Evolutionary conservation across 2,888 invertebrate species (phyloP).

Genomic region (Chouioia cunea): DNA sequence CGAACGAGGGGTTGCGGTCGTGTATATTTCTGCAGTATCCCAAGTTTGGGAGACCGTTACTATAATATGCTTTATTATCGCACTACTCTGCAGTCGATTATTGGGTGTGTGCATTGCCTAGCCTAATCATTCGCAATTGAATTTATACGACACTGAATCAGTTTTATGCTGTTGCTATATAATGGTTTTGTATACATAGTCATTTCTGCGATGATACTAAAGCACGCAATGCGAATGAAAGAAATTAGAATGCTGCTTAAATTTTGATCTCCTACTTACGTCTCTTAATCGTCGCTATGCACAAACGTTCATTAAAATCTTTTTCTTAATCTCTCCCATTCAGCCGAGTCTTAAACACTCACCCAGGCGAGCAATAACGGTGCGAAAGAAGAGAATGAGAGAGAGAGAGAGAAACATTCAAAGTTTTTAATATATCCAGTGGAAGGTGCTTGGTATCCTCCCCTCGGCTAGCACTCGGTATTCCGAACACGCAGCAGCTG

Average conservation of each 20-base stretch:
- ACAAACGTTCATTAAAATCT: slow-evolving; percentile 20
- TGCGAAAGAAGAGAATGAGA: not conserved
- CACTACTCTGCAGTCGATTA: slow-evolving; percentile 53
- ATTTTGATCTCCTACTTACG: not conserved
- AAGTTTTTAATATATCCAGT: slow-evolving; percentile 45
- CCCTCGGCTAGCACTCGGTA: slow-evolving; percentile 27
- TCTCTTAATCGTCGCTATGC: slow-evolving; percentile 17
- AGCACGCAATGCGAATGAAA: too few relatives aligned
- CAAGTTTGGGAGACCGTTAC: slow-evolving; percentile 44
- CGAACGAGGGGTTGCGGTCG: not conserved
- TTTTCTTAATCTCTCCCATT: slow-evolving; percentile 8
- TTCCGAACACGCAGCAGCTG: slow-evolving; percentile 45
- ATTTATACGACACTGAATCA: too few relatives aligned
- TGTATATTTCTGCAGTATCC: not conserved
- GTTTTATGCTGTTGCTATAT: too few relatives aligned
- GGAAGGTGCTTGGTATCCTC: not conserved
- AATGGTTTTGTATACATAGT: not conserved
- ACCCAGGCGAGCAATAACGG: slow-evolving; percentile 12
- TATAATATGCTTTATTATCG: slow-evolving; percentile 55
- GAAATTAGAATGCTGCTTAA: too few relatives aligned
- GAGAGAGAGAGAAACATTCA: slow-evolving; percentile 13
- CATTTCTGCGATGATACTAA: not conserved
- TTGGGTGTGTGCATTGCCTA: slow-evolving; percentile 44
- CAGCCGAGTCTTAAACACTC: slow-evolving; percentile 3
- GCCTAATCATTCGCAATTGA: slow-evolving; percentile 30